phyloP scores from a whole-genome alignment of 2,888 invertebrate genomes.

The Parnassius mnemosyne region DNA sequence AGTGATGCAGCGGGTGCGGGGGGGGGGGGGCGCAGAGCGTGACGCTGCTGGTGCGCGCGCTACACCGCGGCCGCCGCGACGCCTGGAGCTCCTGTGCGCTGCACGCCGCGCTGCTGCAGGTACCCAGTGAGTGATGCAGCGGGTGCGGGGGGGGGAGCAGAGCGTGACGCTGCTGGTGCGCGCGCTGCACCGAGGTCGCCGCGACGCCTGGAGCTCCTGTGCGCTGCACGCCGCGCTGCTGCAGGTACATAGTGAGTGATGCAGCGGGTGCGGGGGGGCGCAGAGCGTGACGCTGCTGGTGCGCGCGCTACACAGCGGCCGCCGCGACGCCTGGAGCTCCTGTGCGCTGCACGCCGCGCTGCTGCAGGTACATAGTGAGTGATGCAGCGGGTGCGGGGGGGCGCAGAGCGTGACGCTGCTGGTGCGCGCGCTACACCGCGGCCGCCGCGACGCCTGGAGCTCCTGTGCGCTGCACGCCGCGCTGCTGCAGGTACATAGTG shows the following conservation, averaged over 20 bases:
- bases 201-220: slow-evolving; percentile 94
- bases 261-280: slow-evolving; percentile 74
- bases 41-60: slow-evolving; percentile 55
- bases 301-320: slow-evolving; percentile 62
- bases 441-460: slow-evolving; percentile 90
- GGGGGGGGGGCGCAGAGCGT: slow-evolving; percentile 35
- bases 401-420: slow-evolving; percentile 50
- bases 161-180: slow-evolving; percentile 55
- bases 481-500: slow-evolving; percentile 58
- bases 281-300: slow-evolving; percentile 66
- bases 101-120: slow-evolving; percentile 92
- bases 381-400: slow-evolving; percentile 44
- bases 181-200: slow-evolving; percentile 61
- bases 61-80: slow-evolving; percentile 81
- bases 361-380: slow-evolving; percentile 33
- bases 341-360: slow-evolving; percentile 92
- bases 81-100: slow-evolving; percentile 93
- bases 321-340: slow-evolving; percentile 92
- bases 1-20: slow-evolving; percentile 19
- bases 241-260: too few species aligned
- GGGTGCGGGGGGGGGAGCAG: slow-evolving; percentile 34
- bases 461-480: slow-evolving; percentile 92
- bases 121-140: slow-evolving; percentile 41
- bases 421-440: slow-evolving; percentile 63
- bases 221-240: slow-evolving; percentile 90